A percentile compares a stretch with the other conserved stretches of the same genome.
These are phyloP conservation scores for Melanchra persicariae DNA, from an alignment of 2,888 invertebrate species.

Conservation along the genomic window DNA sequence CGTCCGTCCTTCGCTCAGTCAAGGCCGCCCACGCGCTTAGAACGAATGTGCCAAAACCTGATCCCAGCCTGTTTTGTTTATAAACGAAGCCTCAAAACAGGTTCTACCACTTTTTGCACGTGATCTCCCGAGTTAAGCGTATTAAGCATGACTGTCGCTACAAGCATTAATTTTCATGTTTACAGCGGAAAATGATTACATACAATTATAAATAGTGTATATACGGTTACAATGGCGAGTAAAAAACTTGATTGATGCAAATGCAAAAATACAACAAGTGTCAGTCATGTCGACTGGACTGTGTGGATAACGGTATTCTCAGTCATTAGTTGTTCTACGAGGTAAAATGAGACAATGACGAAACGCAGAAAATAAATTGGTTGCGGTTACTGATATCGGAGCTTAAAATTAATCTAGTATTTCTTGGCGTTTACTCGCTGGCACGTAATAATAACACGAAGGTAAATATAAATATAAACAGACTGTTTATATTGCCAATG, in stretches of 20 bases:
- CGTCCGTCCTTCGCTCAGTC: slow-evolving; percentile 83
- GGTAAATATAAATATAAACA: slow-evolving; percentile 76
- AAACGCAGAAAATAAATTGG: slow-evolving; percentile 57
- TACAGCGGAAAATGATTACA: slow-evolving; percentile 26
- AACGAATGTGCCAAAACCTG: slow-evolving; percentile 77
- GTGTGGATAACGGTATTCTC: slow-evolving; percentile 44
- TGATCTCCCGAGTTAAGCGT: slow-evolving; percentile 54
- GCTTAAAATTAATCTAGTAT: slow-evolving; percentile 53
- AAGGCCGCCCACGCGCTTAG: slow-evolving; percentile 85
- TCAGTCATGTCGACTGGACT: slow-evolving; percentile 56
- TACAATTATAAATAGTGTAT: slow-evolving; percentile 25
- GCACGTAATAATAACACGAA: slow-evolving; percentile 69
- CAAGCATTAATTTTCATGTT: slow-evolving; percentile 41
- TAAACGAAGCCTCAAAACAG: slow-evolving; percentile 74
- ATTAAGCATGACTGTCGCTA: slow-evolving; percentile 25
- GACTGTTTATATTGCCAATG: slow-evolving; percentile 65
- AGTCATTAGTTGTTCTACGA: slow-evolving; percentile 31
- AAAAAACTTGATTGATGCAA: slow-evolving; percentile 54
- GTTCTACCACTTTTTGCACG: slow-evolving; percentile 68
- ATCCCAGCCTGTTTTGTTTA: slow-evolving; percentile 78
- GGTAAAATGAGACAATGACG: slow-evolving; percentile 46
- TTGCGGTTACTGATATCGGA: slow-evolving; percentile 48
- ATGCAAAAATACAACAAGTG: slow-evolving; percentile 33
- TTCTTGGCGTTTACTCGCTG: slow-evolving; percentile 73
- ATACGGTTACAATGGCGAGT: slow-evolving; percentile 42